Conservation (phyloP, 1,140 invertebrate genomes). For the Lucilia cuprina region DNA sequence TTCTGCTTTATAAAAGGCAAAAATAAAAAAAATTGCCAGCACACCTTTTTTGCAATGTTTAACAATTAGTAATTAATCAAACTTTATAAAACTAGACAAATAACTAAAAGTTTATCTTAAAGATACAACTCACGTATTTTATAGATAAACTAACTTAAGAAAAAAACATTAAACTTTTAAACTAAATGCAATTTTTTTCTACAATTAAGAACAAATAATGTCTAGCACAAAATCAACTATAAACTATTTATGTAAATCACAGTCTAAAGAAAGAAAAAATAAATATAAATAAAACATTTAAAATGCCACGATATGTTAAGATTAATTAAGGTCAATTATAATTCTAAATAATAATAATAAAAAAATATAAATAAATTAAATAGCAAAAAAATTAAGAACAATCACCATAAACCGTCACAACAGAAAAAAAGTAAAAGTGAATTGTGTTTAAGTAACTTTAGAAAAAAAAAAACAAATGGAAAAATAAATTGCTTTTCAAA, state of each 20-base stretch:
- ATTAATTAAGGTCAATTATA: conserved; percentile 31
- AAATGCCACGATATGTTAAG: conserved; percentile 30
- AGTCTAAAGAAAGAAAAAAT: background rate
- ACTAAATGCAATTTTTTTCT: background rate
- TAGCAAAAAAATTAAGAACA: background rate
- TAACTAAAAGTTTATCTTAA: conserved; percentile 8
- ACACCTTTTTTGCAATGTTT: conserved; percentile 8
- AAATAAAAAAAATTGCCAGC: background rate
- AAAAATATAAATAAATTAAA: background rate
- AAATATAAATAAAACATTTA: background rate
- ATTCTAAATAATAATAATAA: background rate
- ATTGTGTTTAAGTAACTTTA: background rate
- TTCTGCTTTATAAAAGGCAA: background rate
- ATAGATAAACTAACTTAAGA: background rate
- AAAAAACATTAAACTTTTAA: background rate
- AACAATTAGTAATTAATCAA: conserved; percentile 31
- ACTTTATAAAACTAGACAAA: conserved; percentile 24
- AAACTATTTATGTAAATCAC: background rate
- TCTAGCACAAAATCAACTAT: background rate
- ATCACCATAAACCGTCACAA: background rate
- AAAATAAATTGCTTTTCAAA: background rate
- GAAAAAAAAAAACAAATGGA: background rate
- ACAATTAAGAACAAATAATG: background rate
- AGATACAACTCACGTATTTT: conserved; percentile 26
- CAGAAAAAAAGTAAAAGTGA: background rate